These are phyloP conservation scores for Prunella fulvescens DNA, from an alignment of 2,113 vertebrate genomes.

Conservation along the genomic window DNA sequence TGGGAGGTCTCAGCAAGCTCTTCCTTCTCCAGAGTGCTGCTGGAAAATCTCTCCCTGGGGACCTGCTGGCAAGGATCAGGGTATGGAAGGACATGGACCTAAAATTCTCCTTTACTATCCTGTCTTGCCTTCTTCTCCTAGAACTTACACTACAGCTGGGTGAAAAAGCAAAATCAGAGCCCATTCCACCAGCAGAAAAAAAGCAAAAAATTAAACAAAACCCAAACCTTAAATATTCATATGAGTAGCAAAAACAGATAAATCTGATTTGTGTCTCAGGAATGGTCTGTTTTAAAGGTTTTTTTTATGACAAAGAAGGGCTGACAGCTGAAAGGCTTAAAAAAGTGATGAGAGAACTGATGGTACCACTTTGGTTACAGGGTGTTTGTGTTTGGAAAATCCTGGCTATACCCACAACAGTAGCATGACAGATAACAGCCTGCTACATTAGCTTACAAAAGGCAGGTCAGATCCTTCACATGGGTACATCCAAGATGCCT, in stretches of 20 bases:
- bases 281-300: not conserved
- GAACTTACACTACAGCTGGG: not conserved
- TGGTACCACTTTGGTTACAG: not conserved
- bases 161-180: not conserved
- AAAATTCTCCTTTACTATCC: not conserved
- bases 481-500: not conserved
- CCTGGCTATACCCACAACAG: not conserved
- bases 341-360: not conserved
- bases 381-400: not conserved
- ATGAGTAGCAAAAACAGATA: not conserved
- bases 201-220: not conserved
- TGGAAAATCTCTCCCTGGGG: not conserved
- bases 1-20: not conserved
- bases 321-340: not conserved
- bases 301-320: not conserved
- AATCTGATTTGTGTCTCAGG: not conserved
- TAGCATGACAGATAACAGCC: not conserved
- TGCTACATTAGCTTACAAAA: not conserved
- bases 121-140: not conserved
- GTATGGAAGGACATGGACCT: not conserved
- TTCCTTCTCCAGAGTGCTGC: not conserved
- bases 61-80: not conserved
- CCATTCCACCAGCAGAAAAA: not conserved
- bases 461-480: not conserved
- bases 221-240: not conserved